A percentile compares a stretch with the other conserved stretches of the same genome.
These are phyloP conservation scores for Patiria miniata DNA, from an alignment of 35 echinoderm and acorn worm species.

Conservation along the genomic window DNA sequence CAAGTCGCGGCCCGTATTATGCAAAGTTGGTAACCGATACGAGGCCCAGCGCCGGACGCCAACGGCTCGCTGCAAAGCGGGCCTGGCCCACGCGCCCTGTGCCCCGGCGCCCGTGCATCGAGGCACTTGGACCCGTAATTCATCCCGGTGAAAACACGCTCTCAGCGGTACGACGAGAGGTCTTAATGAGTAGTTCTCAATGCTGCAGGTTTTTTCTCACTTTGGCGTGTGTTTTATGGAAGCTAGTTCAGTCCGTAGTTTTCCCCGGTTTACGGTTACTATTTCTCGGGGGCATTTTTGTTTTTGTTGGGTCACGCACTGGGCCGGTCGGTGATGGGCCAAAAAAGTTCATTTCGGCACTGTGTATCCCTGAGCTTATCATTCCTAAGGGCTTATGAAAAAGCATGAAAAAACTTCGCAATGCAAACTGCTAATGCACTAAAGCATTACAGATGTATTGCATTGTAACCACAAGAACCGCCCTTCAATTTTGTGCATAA, in stretches of 20 bases:
- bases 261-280: not conserved
- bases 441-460: no score
- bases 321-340: no score
- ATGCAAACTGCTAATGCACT: no score
- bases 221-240: not conserved
- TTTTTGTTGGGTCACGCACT: no score
- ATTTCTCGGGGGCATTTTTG: not conserved
- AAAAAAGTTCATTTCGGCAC: no score
- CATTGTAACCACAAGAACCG: no score
- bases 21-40: constrained; percentile 31
- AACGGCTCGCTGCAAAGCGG: no score
- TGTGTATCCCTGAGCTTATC: no score
- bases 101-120: not conserved
- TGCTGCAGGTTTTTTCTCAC: not conserved
- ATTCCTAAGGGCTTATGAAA: no score
- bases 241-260: not conserved
- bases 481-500: no score
- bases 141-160: constrained; percentile 16
- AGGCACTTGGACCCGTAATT: constrained; percentile 1
- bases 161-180: constrained; percentile 3
- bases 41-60: not conserved
- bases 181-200: not conserved
- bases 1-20: not conserved
- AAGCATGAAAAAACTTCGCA: no score
- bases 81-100: not conserved